Evolutionary conservation across 1,140 invertebrate species (phyloP).

Genomic region (Drosophila carrolli): DNA sequence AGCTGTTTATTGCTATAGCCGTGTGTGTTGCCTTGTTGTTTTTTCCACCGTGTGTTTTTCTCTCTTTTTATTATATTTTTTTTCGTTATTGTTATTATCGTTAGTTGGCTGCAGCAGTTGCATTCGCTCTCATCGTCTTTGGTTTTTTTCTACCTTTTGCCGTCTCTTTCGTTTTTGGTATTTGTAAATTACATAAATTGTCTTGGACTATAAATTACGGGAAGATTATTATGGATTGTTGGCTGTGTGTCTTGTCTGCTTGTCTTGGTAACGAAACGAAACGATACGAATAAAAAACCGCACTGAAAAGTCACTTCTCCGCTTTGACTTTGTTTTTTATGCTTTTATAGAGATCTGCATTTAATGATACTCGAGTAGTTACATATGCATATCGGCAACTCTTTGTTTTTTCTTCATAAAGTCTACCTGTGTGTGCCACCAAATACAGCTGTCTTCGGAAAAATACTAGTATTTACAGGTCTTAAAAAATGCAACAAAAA

Average conservation of each 20-base stretch:
- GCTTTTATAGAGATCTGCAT: constrained; percentile 78
- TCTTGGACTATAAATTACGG: constrained; percentile 83
- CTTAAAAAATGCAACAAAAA: background rate
- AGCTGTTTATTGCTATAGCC: constrained; percentile 51
- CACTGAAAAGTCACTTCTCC: constrained; percentile 30
- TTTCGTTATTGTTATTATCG: constrained; percentile 82
- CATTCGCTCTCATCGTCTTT: constrained; percentile 59
- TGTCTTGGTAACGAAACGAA: constrained; percentile 14
- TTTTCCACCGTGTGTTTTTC: constrained; percentile 23
- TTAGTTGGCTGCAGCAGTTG: constrained; percentile 61
- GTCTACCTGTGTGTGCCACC: constrained; percentile 21
- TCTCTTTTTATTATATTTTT: constrained; percentile 36
- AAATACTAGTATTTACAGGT: background rate
- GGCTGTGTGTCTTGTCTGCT: constrained; percentile 33
- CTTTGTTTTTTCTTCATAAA: constrained; percentile 4
- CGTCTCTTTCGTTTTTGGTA: constrained; percentile 77
- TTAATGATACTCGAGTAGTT: constrained; percentile 72
- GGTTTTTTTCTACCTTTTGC: constrained; percentile 40
- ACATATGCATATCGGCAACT: constrained; percentile 48
- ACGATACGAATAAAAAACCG: constrained; percentile 18
- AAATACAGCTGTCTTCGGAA: constrained; percentile 18
- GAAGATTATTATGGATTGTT: constrained; percentile 83
- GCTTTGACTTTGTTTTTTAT: constrained; percentile 45
- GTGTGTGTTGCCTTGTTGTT: constrained; percentile 37
- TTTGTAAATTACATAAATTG: constrained; percentile 83